Percentiles rank a stretch among this genome's conserved stretches.
Conservation (phyloP, 2,113 vertebrate genomes). For the Canis aureus region DNA sequence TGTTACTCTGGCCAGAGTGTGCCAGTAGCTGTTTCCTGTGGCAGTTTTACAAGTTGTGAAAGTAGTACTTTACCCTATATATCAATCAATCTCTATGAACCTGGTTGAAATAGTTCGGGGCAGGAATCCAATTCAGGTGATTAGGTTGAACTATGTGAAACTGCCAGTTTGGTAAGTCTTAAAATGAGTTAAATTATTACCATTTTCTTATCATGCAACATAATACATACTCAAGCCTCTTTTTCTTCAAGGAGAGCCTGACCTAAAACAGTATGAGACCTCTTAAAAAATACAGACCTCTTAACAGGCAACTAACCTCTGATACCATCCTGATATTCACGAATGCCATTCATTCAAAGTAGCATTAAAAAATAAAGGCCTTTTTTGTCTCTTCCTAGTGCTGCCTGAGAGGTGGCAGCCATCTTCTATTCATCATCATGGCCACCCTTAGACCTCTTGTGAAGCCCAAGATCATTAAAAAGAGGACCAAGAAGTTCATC, state of each 20-base stretch:
- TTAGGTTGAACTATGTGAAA: slow-evolving; percentile 17
- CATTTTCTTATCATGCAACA: background rate
- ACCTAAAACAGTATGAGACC: background rate
- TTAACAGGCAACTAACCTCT: background rate
- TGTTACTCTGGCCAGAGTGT: background rate
- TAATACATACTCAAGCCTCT: background rate
- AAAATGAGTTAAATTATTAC: slow-evolving; percentile 8
- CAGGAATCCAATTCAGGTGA: background rate
- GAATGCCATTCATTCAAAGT: background rate
- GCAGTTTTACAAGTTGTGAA: background rate
- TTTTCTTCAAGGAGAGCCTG: slow-evolving; percentile 9
- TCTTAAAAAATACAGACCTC: background rate
- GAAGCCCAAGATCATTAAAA: background rate
- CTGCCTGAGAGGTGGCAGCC: background rate
- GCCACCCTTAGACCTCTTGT: background rate
- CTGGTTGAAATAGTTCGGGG: background rate
- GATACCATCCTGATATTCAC: slow-evolving; percentile 5
- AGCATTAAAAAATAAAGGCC: slow-evolving; percentile 22
- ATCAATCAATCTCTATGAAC: background rate
- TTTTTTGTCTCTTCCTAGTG: background rate
- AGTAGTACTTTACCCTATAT: background rate
- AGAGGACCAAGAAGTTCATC: background rate
- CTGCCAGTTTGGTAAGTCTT: background rate
- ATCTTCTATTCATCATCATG: background rate
- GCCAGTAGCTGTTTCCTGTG: background rate